Conservation (phyloP, 2,888 invertebrate genomes). For the Clusia tigrina region DNA sequence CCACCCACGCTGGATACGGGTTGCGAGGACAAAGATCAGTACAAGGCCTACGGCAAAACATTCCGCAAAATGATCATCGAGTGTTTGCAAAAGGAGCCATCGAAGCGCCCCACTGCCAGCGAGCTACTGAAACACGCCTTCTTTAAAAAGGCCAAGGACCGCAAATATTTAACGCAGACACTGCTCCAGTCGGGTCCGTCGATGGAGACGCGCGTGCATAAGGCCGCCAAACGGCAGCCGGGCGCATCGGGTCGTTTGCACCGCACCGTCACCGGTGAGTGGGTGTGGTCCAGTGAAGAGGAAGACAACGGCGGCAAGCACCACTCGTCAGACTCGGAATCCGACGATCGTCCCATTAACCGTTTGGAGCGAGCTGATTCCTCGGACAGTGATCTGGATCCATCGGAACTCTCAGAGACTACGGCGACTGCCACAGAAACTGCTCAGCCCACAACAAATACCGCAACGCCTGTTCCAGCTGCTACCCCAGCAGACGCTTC, state of each 20-base stretch:
- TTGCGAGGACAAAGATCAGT: constrained; percentile 96
- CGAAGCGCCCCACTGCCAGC: constrained; percentile 92
- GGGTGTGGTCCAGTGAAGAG: constrained; percentile 98
- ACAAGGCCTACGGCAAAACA: constrained; percentile 96
- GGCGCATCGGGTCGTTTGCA: constrained; percentile 87
- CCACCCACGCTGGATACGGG: constrained; percentile 95
- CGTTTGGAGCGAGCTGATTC: constrained; percentile 70
- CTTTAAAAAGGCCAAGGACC: constrained; percentile 96
- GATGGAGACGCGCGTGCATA: constrained; percentile 89
- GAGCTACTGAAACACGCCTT: constrained; percentile 97
- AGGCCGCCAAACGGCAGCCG: constrained; percentile 82
- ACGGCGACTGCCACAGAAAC: constrained; percentile 48
- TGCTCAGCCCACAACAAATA: background rate
- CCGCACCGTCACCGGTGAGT: constrained; percentile 94
- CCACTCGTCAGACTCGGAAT: constrained; percentile 67
- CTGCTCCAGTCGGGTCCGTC: constrained; percentile 86
- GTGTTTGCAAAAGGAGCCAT: constrained; percentile 95
- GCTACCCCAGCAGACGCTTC: constrained; percentile 35
- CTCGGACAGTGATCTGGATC: constrained; percentile 69
- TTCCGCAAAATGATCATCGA: constrained; percentile 97
- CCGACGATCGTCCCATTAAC: constrained; percentile 71
- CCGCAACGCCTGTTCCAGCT: constrained; percentile 1
- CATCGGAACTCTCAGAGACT: constrained; percentile 62
- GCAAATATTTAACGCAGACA: constrained; percentile 85
- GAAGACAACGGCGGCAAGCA: constrained; percentile 72